Evolutionary conservation across 1,140 invertebrate genomes (phyloP).

Genomic region (Heliconius himera): DNA sequence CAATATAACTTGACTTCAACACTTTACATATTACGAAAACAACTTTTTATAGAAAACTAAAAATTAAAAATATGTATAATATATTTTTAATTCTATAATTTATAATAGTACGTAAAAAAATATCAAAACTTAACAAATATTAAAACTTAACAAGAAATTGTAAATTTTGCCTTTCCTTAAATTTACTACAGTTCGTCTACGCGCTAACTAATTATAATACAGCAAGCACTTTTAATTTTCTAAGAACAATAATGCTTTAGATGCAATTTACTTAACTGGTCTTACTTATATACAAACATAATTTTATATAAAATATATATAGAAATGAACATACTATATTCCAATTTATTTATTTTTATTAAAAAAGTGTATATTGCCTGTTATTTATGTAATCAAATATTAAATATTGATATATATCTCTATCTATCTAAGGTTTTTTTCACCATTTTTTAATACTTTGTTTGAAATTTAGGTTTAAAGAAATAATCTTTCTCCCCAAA

Average conservation of each 20-base stretch:
- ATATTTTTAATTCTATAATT: no score
- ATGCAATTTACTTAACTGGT: not conserved
- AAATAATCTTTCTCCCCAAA: no score
- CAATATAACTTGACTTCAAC: not conserved
- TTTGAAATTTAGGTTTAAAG: no score
- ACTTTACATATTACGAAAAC: not conserved
- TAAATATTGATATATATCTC: no score
- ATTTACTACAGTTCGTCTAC: not conserved
- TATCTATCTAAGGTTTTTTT: no score
- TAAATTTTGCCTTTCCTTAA: conserved; percentile 1
- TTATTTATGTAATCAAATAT: no score
- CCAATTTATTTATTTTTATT: not conserved
- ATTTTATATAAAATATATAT: no score
- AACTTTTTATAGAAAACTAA: not conserved
- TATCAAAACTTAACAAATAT: not conserved
- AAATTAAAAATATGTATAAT: no score
- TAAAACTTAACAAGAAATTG: not conserved
- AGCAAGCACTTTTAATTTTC: conserved; percentile 10
- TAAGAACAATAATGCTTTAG: conserved; percentile 6
- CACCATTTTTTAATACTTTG: no score
- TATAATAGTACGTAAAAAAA: not conserved
- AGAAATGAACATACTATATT: no score
- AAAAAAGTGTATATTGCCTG: no score
- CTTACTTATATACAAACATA: not conserved
- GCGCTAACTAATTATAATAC: conserved; percentile 6